phyloP scores from a whole-genome alignment of 2,113 vertebrate species.

The Austrofundulus limnaeus region DNA sequence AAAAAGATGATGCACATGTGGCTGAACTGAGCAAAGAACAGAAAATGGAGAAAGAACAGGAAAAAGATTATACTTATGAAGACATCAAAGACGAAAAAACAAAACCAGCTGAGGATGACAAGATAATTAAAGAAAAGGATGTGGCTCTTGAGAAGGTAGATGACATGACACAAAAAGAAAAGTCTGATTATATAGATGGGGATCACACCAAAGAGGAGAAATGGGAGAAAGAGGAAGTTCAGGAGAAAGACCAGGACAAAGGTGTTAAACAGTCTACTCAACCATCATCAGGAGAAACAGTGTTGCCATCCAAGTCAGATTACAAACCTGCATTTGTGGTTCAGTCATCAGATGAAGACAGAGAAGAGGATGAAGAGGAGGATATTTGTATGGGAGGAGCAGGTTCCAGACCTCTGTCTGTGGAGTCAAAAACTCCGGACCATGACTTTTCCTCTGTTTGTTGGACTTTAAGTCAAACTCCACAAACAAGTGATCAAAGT shows the following conservation, averaged over 20 bases:
- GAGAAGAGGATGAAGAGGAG: constrained; percentile 72
- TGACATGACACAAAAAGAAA: constrained; percentile 41
- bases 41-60: constrained; percentile 74
- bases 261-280: constrained; percentile 35
- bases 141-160: constrained; percentile 17
- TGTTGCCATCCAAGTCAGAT: constrained; percentile 36
- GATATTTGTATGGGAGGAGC: constrained; percentile 70
- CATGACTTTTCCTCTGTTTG: constrained; percentile 48
- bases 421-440: constrained; percentile 69
- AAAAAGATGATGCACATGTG: constrained; percentile 70
- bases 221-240: constrained; percentile 70
- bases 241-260: constrained; percentile 69
- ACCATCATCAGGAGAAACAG: constrained; percentile 23
- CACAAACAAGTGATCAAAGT: constrained; percentile 34
- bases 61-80: constrained; percentile 65
- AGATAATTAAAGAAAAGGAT: constrained; percentile 24
- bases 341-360: constrained; percentile 77
- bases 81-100: constrained; percentile 51
- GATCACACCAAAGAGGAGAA: constrained; percentile 68
- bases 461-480: constrained; percentile 16
- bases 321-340: constrained; percentile 61
- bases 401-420: constrained; percentile 64
- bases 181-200: constrained; percentile 32
- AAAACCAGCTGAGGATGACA: constrained; percentile 31
- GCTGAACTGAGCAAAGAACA: constrained; percentile 73